Conservation (phyloP, 2,888 invertebrate genomes). For the Callyntrura sp. region DNA sequence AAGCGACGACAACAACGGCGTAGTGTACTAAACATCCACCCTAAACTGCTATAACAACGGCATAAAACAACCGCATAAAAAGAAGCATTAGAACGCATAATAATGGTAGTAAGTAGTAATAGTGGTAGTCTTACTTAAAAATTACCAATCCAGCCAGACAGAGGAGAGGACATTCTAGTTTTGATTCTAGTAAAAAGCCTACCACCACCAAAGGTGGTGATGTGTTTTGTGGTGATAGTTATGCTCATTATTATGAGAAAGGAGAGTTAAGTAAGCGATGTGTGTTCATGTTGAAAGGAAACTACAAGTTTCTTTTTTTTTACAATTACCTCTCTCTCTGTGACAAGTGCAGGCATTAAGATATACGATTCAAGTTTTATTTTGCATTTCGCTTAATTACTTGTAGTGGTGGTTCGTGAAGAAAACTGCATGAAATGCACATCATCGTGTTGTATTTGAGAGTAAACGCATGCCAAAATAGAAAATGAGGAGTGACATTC, state of each 20-base stretch:
- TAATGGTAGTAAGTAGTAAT: not conserved
- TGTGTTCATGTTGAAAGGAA: not conserved
- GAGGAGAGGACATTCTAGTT: slow-evolving; percentile 26
- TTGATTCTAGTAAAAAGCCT: not conserved
- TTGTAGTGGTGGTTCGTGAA: no score
- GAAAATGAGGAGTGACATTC: no score
- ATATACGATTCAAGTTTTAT: not conserved
- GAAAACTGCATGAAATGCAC: no score
- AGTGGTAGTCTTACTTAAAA: not conserved
- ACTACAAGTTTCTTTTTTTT: slow-evolving; percentile 1
- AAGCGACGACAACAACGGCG: slow-evolving; percentile 29
- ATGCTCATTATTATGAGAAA: not conserved
- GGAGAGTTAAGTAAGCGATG: not conserved
- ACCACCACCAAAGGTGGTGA: not conserved
- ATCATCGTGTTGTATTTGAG: no score
- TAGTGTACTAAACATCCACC: no score
- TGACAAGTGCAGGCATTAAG: not conserved
- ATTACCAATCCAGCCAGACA: slow-evolving; percentile 1
- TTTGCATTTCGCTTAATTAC: slow-evolving; percentile 1
- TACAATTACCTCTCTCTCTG: not conserved
- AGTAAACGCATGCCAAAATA: no score
- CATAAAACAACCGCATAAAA: slow-evolving; percentile 9
- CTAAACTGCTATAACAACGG: no score
- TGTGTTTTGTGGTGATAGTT: not conserved
- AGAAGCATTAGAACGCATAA: not conserved